Percentiles rank a stretch among this genome's conserved stretches.
Conservation (phyloP, 2,888 invertebrate genomes). For the Drosophila helvetica region DNA sequence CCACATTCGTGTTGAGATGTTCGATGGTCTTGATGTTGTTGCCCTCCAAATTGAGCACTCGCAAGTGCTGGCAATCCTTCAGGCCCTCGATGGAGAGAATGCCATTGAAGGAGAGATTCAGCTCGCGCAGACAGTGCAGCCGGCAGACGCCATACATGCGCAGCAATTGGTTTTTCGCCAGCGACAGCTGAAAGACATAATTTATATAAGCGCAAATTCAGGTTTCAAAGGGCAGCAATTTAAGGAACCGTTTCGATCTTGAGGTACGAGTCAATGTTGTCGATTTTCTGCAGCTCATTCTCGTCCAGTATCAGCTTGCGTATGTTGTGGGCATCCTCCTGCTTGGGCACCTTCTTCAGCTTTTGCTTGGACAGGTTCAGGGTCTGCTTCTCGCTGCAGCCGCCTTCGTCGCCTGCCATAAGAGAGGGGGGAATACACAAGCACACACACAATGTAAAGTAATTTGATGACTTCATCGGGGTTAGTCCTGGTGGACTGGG, state of each 20-base stretch:
- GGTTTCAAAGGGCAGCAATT: not conserved
- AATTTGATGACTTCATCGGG: conserved; percentile 70
- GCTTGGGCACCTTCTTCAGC: conserved; percentile 91
- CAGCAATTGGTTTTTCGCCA: conserved; percentile 92
- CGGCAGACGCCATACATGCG: conserved; percentile 95
- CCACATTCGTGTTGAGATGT: conserved; percentile 91
- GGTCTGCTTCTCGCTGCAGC: conserved; percentile 82
- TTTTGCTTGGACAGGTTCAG: conserved; percentile 92
- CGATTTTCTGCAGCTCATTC: conserved; percentile 93
- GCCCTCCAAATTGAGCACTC: conserved; percentile 92
- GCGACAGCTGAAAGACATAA: conserved; percentile 87
- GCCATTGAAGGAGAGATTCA: conserved; percentile 94
- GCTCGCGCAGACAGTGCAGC: conserved; percentile 90
- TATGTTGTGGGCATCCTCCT: conserved; percentile 88
- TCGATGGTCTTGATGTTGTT: conserved; percentile 97
- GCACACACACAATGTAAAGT: conserved; percentile 33
- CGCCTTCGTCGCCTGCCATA: conserved; percentile 78
- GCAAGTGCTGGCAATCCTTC: conserved; percentile 91
- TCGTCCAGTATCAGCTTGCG: conserved; percentile 91
- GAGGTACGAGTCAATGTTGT: conserved; percentile 92
- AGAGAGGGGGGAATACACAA: not conserved
- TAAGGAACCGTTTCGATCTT: conserved; percentile 89
- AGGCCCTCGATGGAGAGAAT: conserved; percentile 95
- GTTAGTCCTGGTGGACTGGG: conserved; percentile 6
- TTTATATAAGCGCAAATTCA: not conserved